phyloP scores from a whole-genome alignment of 2,888 invertebrate genomes.

The Pteria penguin region DNA sequence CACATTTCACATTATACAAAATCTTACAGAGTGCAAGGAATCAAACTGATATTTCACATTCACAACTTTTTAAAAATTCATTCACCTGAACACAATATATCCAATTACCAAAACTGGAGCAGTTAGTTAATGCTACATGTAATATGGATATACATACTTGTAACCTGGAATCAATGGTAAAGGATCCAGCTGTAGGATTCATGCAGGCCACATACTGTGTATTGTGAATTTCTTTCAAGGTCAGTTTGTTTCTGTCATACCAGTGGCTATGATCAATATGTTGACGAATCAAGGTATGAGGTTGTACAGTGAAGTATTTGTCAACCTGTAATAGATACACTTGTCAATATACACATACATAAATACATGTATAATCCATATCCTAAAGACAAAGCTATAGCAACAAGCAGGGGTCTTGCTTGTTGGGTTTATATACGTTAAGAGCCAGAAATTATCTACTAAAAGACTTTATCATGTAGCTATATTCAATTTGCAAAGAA shows the following conservation, averaged over 20 bases:
- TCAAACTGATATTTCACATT: not conserved
- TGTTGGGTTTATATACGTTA: too few relatives aligned
- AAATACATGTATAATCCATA: too few relatives aligned
- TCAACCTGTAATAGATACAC: constrained; percentile 89
- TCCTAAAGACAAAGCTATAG: too few relatives aligned
- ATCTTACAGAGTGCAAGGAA: not conserved
- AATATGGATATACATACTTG: constrained; percentile 82
- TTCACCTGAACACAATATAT: too few relatives aligned
- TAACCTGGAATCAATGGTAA: constrained; percentile 95
- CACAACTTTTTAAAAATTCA: not conserved
- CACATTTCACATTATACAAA: not conserved
- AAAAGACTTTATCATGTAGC: too few relatives aligned
- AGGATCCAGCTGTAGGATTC: constrained; percentile 98
- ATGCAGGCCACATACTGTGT: constrained; percentile 98
- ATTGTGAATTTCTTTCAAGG: constrained; percentile 96
- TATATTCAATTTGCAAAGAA: too few relatives aligned
- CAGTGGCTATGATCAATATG: constrained; percentile 98
- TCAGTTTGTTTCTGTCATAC: constrained; percentile 94
- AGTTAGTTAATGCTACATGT: not conserved
- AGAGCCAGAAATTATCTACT: too few relatives aligned
- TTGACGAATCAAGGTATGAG: constrained; percentile 96
- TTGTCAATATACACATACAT: too few relatives aligned
- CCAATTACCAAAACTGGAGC: not conserved
- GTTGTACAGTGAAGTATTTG: constrained; percentile 96
- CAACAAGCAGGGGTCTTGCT: too few relatives aligned